These are phyloP conservation scores for Harlomillsia oculata DNA, from an alignment of 1,140 invertebrate species.

Conservation along the genomic window DNA sequence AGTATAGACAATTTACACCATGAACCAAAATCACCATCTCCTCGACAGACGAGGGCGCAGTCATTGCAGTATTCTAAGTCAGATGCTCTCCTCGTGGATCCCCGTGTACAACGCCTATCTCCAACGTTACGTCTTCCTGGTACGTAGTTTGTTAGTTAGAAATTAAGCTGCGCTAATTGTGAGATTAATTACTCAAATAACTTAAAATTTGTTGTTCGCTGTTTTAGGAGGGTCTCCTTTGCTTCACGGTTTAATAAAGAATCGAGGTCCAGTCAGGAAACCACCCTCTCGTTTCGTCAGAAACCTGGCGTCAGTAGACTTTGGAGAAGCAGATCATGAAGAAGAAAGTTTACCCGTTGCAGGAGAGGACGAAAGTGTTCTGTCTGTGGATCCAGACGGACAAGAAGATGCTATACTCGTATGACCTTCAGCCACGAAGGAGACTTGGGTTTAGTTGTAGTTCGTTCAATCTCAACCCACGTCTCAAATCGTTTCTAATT, in stretches of 20 bases:
- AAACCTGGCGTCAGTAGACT: conserved; percentile 31
- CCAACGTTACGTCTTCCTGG: conserved; percentile 19
- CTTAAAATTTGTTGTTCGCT: no score
- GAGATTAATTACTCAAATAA: not conserved
- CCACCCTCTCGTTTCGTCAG: conserved; percentile 33
- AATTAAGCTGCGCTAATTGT: not conserved
- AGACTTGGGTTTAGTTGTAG: no score
- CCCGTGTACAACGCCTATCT: conserved; percentile 14
- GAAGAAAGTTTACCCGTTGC: conserved; percentile 9
- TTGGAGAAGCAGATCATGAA: conserved; percentile 32
- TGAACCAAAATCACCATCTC: conserved; percentile 21
- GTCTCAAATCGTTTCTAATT: no score
- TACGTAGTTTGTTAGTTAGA: no score
- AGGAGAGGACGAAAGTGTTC: conserved; percentile 33
- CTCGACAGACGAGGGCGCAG: conserved; percentile 27
- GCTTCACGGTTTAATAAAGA: conserved; percentile 27
- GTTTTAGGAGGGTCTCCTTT: conserved; percentile 16
- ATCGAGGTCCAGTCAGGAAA: conserved; percentile 31
- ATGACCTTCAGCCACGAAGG: no score
- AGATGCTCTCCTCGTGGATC: conserved; percentile 21
- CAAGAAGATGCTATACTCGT: conserved; percentile 37
- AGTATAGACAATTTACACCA: conserved; percentile 47
- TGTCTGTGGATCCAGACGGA: conserved; percentile 35
- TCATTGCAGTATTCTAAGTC: conserved; percentile 33
- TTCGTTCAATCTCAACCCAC: no score